Percentiles rank a stretch among this genome's conserved stretches.
phyloP scores from a whole-genome alignment of 2,113 vertebrate genomes.

The Dinomys branickii region DNA sequence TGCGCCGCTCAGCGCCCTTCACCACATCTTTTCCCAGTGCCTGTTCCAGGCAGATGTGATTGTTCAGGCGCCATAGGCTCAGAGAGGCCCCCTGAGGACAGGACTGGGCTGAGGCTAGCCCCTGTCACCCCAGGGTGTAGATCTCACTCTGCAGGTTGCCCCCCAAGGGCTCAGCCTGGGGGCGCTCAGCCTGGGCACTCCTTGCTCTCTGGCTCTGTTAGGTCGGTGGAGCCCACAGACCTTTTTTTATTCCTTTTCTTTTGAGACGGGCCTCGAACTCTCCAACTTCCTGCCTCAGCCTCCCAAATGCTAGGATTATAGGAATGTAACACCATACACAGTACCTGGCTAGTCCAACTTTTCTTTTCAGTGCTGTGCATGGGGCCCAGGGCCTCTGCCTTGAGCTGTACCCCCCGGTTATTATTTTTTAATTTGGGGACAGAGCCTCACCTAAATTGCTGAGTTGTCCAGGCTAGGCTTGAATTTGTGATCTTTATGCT shows the following conservation, averaged over 20 bases:
- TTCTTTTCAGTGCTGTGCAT: not conserved
- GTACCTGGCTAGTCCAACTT: not conserved
- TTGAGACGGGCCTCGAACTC: not conserved
- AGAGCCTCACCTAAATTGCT: not conserved
- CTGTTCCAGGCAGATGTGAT: not conserved
- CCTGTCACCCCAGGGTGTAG: not conserved
- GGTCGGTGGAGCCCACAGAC: not conserved
- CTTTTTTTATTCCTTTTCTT: not conserved
- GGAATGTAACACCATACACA: not conserved
- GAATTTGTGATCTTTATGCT: not conserved
- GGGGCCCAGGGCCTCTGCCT: not conserved
- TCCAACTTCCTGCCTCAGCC: too few species aligned
- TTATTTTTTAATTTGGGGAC: not conserved
- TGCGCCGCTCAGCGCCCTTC: too few species aligned
- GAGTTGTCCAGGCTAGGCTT: not conserved
- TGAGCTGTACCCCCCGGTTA: not conserved
- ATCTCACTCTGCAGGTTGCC: too few species aligned
- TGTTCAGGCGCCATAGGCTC: not conserved
- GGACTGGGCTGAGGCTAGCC: too few species aligned
- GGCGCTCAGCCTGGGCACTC: not conserved
- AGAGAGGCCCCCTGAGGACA: not conserved
- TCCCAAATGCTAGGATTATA: not conserved
- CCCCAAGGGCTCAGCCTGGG: too few species aligned
- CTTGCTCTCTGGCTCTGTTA: not conserved
- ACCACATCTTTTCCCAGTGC: not conserved